These are phyloP conservation scores for Oreochromis niloticus DNA, from an alignment of 2,113 vertebrate species.

Conservation along the genomic window DNA sequence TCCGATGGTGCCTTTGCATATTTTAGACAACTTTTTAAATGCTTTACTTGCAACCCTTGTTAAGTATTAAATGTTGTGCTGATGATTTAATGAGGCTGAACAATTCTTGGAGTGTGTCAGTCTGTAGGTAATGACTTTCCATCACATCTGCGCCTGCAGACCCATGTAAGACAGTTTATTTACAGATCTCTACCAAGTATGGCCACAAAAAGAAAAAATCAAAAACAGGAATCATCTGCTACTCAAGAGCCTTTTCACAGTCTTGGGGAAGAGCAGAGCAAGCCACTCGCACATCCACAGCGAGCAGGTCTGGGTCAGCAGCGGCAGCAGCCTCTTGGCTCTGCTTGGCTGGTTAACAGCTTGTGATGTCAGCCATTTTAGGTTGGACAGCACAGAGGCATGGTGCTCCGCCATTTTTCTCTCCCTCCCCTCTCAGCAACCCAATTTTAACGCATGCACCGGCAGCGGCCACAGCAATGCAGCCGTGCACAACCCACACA, in stretches of 20 bases:
- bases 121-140: neutral
- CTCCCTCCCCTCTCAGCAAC: conserved; percentile 60
- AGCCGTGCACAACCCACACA: conserved; percentile 39
- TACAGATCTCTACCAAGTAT: conserved; percentile 8
- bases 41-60: neutral
- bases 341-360: conserved; percentile 68
- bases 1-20: neutral
- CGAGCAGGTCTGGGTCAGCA: conserved; percentile 47
- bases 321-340: conserved; percentile 48
- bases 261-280: neutral
- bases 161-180: neutral
- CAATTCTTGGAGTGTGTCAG: neutral
- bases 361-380: conserved; percentile 82
- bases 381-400: conserved; percentile 69
- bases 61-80: neutral
- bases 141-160: neutral
- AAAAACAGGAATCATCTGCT: neutral
- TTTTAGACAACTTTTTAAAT: neutral
- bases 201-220: neutral
- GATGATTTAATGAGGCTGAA: neutral
- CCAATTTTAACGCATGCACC: conserved; percentile 64
- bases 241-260: neutral
- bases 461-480: conserved; percentile 56
- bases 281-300: conserved; percentile 18
- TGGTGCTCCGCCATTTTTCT: conserved; percentile 71